Conservation (phyloP, 2,888 invertebrate species). For the Drosophila neoperkinsi region DNA sequence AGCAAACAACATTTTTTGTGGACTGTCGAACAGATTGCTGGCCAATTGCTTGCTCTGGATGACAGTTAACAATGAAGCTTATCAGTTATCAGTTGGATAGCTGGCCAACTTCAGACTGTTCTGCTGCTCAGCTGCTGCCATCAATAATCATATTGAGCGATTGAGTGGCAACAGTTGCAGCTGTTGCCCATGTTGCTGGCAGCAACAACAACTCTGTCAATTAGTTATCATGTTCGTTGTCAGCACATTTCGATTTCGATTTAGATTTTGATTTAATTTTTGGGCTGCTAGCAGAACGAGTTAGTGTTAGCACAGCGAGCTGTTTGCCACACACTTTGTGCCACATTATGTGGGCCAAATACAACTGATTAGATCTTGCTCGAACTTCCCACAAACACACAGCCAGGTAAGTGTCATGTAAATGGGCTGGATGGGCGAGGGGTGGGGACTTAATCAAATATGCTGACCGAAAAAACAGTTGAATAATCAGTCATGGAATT, state of each 20-base stretch:
- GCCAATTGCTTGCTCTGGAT: conserved; percentile 36
- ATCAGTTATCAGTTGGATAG: conserved; percentile 27
- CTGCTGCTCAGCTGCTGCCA: conserved; percentile 25
- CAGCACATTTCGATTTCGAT: conserved; percentile 66
- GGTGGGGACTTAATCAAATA: conserved; percentile 39
- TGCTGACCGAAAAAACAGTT: conserved; percentile 52
- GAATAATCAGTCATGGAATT: conserved; percentile 45
- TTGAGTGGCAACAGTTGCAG: conserved; percentile 53
- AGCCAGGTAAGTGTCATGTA: conserved; percentile 2
- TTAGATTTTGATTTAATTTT: conserved; percentile 75
- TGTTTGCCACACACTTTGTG: conserved; percentile 1
- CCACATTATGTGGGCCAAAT: conserved; percentile 12
- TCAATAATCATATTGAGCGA: conserved; percentile 50
- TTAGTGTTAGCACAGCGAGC: conserved; percentile 15
- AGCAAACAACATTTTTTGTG: conserved; percentile 34
- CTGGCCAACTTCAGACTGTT: background rate
- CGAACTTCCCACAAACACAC: background rate
- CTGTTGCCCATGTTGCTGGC: conserved; percentile 38
- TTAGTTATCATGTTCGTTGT: conserved; percentile 76
- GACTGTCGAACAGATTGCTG: conserved; percentile 37
- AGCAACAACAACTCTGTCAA: conserved; percentile 65
- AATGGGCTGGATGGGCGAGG: background rate
- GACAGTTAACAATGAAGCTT: conserved; percentile 37
- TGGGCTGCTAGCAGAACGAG: conserved; percentile 15
- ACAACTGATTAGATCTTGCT: conserved; percentile 39